Evolutionary conservation across 2,888 invertebrate genomes (phyloP).

Genomic region (Acleris emargana): DNA sequence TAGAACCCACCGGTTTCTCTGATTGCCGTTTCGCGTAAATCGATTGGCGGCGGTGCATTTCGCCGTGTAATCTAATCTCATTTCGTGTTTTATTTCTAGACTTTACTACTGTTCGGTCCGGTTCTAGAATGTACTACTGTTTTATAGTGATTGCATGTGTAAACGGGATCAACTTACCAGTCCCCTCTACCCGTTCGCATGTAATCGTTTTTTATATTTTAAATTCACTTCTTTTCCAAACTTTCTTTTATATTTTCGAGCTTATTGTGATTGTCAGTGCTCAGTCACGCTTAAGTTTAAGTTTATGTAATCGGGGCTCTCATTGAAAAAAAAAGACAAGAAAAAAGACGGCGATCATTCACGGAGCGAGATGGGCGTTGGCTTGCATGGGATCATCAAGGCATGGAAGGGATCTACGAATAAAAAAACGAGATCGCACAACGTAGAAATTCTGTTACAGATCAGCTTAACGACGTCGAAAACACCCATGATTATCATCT

Average conservation of each 20-base stretch:
- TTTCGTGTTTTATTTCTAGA: slow-evolving; percentile 36
- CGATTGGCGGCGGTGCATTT: slow-evolving; percentile 13
- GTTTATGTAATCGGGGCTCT: slow-evolving; percentile 49
- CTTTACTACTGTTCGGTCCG: slow-evolving; percentile 45
- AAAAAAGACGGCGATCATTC: slow-evolving; percentile 17
- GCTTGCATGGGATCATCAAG: slow-evolving; percentile 65
- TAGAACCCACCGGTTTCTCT: slow-evolving; percentile 45
- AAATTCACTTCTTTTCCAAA: slow-evolving; percentile 53
- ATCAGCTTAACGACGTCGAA: slow-evolving; percentile 83
- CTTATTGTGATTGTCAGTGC: slow-evolving; percentile 66
- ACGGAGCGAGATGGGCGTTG: slow-evolving; percentile 31
- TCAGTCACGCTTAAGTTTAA: slow-evolving; percentile 45
- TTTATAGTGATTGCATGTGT: slow-evolving; percentile 57
- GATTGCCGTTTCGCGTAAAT: slow-evolving; percentile 23
- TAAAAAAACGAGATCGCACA: slow-evolving; percentile 74
- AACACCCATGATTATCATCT: slow-evolving; percentile 84
- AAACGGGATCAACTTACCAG: slow-evolving; percentile 50
- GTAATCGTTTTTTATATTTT: slow-evolving; percentile 41
- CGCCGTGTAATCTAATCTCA: slow-evolving; percentile 7
- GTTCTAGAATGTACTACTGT: slow-evolving; percentile 56
- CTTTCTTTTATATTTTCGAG: slow-evolving; percentile 44
- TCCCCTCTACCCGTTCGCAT: slow-evolving; percentile 54
- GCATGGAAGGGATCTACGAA: slow-evolving; percentile 47
- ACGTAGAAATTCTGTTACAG: slow-evolving; percentile 81
- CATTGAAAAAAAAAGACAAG: slow-evolving; percentile 28